Base-by-base conservation (phyloP, 2,797 vertebrate genomes). In the Tangara arthus region DNA sequence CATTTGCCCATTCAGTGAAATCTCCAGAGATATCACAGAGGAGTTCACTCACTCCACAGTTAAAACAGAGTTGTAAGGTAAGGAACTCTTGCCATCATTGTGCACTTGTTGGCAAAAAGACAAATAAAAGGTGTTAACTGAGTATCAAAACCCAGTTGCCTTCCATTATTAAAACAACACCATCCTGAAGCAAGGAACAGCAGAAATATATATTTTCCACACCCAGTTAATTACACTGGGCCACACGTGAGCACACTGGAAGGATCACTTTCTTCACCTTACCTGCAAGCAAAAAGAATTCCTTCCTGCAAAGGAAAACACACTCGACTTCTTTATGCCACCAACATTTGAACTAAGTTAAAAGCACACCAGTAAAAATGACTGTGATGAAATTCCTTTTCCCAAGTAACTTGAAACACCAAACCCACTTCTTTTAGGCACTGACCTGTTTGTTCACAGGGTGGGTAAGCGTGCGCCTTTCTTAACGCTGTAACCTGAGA, bases 401-500 rank as follows among this genome's bases (percentile, higher is more conserved):
- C 26, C 13, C n/a, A 3, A 10, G 32, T 7, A n/a, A 59, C 30
- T 5, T 16, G 60, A 41, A 89, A 66, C 50, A 86, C 37, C 73
- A 35, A 22, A 44, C 20, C 11, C 19, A 13, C 56, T 21, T 35
- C 13, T 32, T 69, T 34, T 34, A 68, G 24, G 16, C 47, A 97
- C 97, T 87, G 24, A 97, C 95, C 97, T 97, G 91, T 73, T 73
- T 80, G 93, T 55, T 96, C 83, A 37, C 53, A 88, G 3, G 90
- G 89, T 19, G 76, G 87, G 9, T 53, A 75, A 32, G 81, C 82
- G 68, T 94, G 52, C 17, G 87, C 82, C 79, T 82, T 73, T 73
- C 88, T 69, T 80, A 64, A 30, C n/a, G 15, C 96, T 94, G 19
- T 22, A 87, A 88, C 15, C 15, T 30, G 24, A 87, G 39, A 90